Percentiles rank a stretch among this genome's conserved stretches.
Evolutionary conservation across 2,113 vertebrate genomes (phyloP).

Genomic region (Chionis minor): DNA sequence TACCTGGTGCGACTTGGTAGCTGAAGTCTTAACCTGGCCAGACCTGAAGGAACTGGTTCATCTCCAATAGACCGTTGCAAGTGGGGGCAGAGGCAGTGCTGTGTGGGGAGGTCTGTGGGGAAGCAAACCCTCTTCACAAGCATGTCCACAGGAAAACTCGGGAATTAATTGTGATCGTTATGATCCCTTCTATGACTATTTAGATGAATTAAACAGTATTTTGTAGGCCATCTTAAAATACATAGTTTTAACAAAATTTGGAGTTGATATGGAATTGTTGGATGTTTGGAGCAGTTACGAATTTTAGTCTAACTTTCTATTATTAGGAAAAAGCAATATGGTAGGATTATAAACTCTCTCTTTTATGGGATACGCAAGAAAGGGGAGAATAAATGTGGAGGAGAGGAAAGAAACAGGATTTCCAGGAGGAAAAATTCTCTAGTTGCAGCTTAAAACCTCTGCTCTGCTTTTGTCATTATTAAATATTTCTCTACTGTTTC

Average conservation of each 20-base stretch:
- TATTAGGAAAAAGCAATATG: background rate
- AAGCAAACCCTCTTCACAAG: background rate
- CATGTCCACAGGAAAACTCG: background rate
- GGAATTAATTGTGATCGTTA: background rate
- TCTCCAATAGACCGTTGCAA: background rate
- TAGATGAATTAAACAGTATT: background rate
- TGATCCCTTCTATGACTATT: background rate
- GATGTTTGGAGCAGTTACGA: background rate
- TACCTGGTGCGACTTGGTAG: accelerated
- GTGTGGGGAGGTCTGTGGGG: background rate
- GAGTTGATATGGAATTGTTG: background rate
- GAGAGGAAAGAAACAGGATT: background rate
- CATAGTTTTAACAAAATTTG: background rate
- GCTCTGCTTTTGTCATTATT: background rate
- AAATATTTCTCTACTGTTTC: background rate
- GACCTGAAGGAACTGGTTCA: background rate
- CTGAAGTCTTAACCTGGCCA: background rate
- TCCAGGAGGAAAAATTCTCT: background rate
- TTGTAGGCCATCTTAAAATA: background rate
- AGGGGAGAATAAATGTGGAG: background rate
- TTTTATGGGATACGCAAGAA: background rate
- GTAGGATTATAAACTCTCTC: background rate
- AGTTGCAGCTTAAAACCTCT: background rate
- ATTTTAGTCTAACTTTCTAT: background rate
- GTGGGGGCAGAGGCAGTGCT: background rate